Conservation (phyloP, 2,888 invertebrate species). For the Chalcosyrphus nemorum region DNA sequence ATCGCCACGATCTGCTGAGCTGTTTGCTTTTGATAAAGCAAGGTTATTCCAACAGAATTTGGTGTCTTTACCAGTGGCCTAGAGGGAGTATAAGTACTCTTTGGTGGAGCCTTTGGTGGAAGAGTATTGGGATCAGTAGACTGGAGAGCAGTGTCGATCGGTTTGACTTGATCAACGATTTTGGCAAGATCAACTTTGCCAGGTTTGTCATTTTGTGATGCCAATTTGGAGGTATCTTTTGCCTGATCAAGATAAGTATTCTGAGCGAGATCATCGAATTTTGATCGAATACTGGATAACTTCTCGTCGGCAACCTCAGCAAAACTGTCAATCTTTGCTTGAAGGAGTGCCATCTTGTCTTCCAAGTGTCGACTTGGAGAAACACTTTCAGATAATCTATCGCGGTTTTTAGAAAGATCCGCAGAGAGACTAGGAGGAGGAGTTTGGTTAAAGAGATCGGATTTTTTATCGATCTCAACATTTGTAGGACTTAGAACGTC, state of each 20-base stretch:
- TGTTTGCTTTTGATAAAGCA: slow-evolving; percentile 34
- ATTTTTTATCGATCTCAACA: not conserved
- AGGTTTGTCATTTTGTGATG: not conserved
- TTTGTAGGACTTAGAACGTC: not conserved
- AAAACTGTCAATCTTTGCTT: slow-evolving; percentile 63
- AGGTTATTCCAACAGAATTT: slow-evolving; percentile 54
- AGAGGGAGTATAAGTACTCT: not conserved
- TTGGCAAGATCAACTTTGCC: not conserved
- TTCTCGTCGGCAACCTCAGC: slow-evolving; percentile 64
- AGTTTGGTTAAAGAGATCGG: not conserved
- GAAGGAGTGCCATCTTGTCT: slow-evolving; percentile 32
- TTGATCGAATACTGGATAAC: slow-evolving; percentile 44
- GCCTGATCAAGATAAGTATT: not conserved
- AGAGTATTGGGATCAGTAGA: not conserved
- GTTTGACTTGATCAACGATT: not conserved
- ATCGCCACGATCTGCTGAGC: not conserved
- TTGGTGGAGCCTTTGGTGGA: slow-evolving; percentile 3
- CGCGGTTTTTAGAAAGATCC: not conserved
- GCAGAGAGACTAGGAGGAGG: not conserved
- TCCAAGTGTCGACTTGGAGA: slow-evolving; percentile 48
- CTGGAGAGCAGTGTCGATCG: not conserved
- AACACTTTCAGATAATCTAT: slow-evolving; percentile 33
- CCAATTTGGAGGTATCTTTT: not conserved
- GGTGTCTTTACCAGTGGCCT: slow-evolving; percentile 19
- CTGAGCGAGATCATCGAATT: slow-evolving; percentile 30